Base-by-base conservation (phyloP, 2,113 vertebrate species). In the Tragelaphus scriptus region DNA sequence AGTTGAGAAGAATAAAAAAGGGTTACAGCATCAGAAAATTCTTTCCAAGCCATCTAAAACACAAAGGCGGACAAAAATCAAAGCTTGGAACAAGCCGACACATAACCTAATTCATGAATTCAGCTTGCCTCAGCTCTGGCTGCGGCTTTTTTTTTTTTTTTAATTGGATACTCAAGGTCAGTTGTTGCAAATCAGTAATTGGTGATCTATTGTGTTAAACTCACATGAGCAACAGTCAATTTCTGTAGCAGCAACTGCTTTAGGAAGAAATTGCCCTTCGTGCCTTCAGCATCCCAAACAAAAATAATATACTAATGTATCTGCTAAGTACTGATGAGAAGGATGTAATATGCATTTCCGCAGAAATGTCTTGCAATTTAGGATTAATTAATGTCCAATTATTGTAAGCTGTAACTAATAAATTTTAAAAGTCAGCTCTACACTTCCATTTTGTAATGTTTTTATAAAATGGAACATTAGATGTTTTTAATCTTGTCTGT, bases 391-490 rank as follows among this genome's bases (percentile, higher is more conserved):
- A 98, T 98, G 58, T 94, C 98, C 55, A 97, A 65, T 95, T 98
- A 98, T 97, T 98, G 85, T 96, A 98, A 98, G 47, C 40, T 91
- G 53, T 84, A 97, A 97, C 97, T 94, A 98, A 98, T 98, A 98
- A 98, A 98, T 97, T 97, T 98, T 97, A 95, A 98, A 98, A 98
- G 95, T 98, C 87, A 97, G 56, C 82, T 36, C 90, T 96, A 84
- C 58, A 94, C 84, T 98, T 98, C 61, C 51, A 97, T 97, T 98
- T 98, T 98, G 95, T 88, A 94, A 96, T 98, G 97, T 97, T 99
- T 99, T 98, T 98, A 98, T 98, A 98, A 98, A 98, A 98, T 88
- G 98, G 94, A 98, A 98, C 91, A 98, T 98, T 98, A 98, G 90
- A 96, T 88, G 9, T 92, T 98, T 98, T 99, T 98, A 98, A 98